Percentiles rank a stretch among this genome's conserved stretches.
These are phyloP conservation scores for Dendropsophus ebraccatus DNA, from an alignment of 2,113 vertebrate genomes.

Conservation along the genomic window DNA sequence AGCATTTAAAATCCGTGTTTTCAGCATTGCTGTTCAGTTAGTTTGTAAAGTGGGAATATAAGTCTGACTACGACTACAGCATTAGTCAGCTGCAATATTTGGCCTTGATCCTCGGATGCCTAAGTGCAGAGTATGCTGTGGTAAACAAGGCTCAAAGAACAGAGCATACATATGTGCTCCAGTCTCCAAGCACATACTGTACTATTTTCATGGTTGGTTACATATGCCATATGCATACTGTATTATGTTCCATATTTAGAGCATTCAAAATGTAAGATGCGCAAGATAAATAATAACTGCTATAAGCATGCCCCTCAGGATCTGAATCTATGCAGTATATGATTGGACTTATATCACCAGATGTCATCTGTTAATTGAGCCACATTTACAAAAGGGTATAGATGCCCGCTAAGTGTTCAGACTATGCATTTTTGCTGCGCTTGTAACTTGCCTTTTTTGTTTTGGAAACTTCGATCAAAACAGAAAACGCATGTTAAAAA, in stretches of 20 bases:
- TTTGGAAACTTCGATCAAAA: too few relatives aligned
- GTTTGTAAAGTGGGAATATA: not conserved
- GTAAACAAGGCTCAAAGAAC: not conserved
- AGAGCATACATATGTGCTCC: not conserved
- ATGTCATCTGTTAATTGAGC: not conserved
- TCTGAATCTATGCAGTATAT: not conserved
- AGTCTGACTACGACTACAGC: not conserved
- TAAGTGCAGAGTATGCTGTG: not conserved
- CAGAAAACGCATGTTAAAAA: too few relatives aligned
- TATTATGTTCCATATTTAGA: too few relatives aligned
- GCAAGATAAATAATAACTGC: not conserved
- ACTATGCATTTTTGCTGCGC: too few relatives aligned
- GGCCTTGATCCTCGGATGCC: not conserved
- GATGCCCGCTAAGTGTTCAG: too few relatives aligned
- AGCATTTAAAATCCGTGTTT: not conserved
- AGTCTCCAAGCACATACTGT: not conserved
- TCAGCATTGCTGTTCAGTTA: not conserved
- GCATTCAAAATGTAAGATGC: too few relatives aligned
- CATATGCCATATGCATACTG: too few relatives aligned
- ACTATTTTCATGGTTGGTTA: not conserved
- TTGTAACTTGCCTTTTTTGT: too few relatives aligned
- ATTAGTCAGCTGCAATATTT: not conserved
- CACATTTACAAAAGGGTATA: not conserved
- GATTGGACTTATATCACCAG: not conserved
- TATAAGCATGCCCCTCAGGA: too few relatives aligned